Evolutionary conservation across 1,140 invertebrate genomes (phyloP), one percentile per base, ranked within the genome.

Genomic region (Ostrea denselamellosa): DNA sequence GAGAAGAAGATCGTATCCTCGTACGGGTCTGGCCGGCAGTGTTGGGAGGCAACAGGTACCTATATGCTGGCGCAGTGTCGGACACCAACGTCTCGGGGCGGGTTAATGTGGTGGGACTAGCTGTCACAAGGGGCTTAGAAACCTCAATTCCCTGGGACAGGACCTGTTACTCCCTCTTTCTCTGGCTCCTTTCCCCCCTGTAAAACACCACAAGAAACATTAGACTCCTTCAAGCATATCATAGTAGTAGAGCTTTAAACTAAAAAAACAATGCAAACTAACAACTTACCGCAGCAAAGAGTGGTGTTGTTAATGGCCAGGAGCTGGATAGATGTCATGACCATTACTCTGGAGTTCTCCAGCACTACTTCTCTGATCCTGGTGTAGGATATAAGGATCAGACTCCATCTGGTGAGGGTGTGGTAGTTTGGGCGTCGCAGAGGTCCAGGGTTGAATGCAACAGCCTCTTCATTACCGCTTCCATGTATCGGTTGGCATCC

Each of bases 401-500:
- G 81, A 83, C n/a, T 83, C 81, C 81, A 83, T 25, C 81, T 83
- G 5, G 34, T 17, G 19, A 83, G 14, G 9, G 19, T 51, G 4
- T 14, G n/a, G 5, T 12, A 14, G 3, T 83, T n/a, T 2, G 2
- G 44, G 25, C 19, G 19, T 9, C 28, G 25, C 25, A 51, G 28
- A 5, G 81, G 28, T 8, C 14, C 14, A 12, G 81, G 44, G 44
- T 51, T 12, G 0, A 83, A 19, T 83, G 14, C 28, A 54, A 52
- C 8, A 87, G 56, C 2, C 52, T 51, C 7, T 19, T 65, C 54
- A 87, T 83, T 5, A 65, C 62, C 17, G 86, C 86, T 77, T 87
- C 86, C 77, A 87, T 65, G 28, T 83, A 87, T 1, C 52, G n/a
- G 52, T 83, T 87, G n/a, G 65, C 53, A 34, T 87, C 86, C 1